Conservation (phyloP, 1,140 invertebrate genomes). For the Drosophila eugracilis region DNA sequence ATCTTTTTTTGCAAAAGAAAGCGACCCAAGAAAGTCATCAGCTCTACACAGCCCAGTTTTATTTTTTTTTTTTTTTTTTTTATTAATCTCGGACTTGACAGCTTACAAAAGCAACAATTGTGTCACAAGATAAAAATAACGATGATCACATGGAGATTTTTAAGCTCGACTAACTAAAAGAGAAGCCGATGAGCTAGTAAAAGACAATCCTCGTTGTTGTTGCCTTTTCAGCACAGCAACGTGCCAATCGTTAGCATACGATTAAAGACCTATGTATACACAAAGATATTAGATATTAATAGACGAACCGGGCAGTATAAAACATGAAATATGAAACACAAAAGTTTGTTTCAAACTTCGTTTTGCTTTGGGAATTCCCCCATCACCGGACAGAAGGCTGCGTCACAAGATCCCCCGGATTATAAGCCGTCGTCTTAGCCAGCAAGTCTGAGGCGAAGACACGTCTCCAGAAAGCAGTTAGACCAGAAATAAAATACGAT, state of each 20-base stretch:
- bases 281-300: conserved; percentile 39
- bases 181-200: conserved; percentile 60
- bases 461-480: conserved; percentile 26
- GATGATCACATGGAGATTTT: conserved; percentile 69
- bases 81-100: conserved; percentile 16
- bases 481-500: conserved; percentile 10
- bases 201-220: conserved; percentile 69
- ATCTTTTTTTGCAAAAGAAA: conserved; percentile 29
- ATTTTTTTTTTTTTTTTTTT: conserved; percentile 13
- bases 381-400: conserved; percentile 34
- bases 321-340: conserved; percentile 64
- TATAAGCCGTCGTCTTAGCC: conserved; percentile 27
- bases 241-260: conserved; percentile 78
- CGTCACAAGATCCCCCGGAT: conserved; percentile 52
- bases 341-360: conserved; percentile 71
- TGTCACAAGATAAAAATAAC: conserved; percentile 80
- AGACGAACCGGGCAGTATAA: conserved; percentile 30
- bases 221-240: conserved; percentile 50
- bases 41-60: conserved; percentile 41
- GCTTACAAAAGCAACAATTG: conserved; percentile 80
- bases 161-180: conserved; percentile 61
- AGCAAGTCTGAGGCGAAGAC: conserved; percentile 31
- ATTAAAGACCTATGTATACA: conserved; percentile 56
- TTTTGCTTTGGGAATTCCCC: conserved; percentile 66
- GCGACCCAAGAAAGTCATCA: conserved; percentile 31